Evolutionary conservation across 1,140 invertebrate genomes (phyloP).

Genomic region (Lucilia sericata): DNA sequence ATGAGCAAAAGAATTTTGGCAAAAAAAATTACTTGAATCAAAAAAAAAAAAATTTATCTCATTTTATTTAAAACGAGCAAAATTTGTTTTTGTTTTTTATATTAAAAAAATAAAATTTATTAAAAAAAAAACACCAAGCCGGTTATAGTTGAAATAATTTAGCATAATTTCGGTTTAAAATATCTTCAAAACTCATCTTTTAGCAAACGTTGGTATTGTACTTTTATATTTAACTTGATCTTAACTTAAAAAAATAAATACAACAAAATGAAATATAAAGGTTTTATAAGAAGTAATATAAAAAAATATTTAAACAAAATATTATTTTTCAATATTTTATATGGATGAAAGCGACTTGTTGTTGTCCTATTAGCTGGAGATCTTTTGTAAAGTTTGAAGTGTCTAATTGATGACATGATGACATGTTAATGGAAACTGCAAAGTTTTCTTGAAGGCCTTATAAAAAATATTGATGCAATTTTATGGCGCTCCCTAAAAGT

Average conservation of each 20-base stretch:
- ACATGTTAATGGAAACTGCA: no score
- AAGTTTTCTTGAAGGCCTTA: no score
- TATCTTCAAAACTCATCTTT: no score
- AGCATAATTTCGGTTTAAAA: neutral
- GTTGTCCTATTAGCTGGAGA: no score
- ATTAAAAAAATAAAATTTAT: neutral
- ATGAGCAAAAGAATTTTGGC: neutral
- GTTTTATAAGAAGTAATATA: neutral
- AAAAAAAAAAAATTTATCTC: neutral
- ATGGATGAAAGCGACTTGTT: no score
- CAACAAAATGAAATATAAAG: neutral
- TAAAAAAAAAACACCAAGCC: neutral
- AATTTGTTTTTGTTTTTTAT: neutral
- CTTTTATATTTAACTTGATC: no score
- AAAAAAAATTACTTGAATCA: neutral
- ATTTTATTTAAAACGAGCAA: neutral
- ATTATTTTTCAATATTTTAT: neutral
- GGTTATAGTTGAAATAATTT: conserved; percentile 19
- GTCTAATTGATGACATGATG: no score
- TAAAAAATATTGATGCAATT: no score
- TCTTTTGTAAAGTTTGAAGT: no score
- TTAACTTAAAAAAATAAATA: neutral
- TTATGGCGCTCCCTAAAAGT: no score
- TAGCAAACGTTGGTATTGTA: neutral
- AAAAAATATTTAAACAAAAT: neutral